Evolutionary conservation across 2,888 invertebrate genomes (phyloP), one percentile per base, ranked within the genome.

Genomic region (Drosophila formosana): DNA sequence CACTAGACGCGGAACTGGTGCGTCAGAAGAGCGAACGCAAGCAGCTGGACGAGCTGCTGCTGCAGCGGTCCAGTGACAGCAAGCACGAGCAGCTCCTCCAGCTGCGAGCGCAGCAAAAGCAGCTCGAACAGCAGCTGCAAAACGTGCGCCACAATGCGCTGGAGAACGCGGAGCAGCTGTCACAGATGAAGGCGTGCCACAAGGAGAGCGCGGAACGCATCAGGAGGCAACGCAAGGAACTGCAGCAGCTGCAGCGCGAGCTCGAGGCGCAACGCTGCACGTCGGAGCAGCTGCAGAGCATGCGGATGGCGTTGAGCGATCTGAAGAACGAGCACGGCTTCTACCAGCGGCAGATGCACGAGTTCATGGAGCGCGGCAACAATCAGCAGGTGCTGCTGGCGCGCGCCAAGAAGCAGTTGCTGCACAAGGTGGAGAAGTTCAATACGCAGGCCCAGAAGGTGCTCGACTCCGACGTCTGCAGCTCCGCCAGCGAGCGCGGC

Each of bases 381-480:
- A 79, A 89, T 49, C 85, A 88, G 63, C 91, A 91, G 61, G 82
- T 91, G 4, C 58, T 75, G 4, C 66, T 89, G 32, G 71, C 92
- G 0, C 81, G 90, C 3, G 75, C 81, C 11, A 88, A 89, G 28
- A 89, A 90, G 9, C 80, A 88, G 30, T 60, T 91, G 9, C 75
- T 87, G 0, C 90, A 91, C 37, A 73, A 78, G 52, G 77, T 90
- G 4, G 83, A 84, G 45, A 65, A 55, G 8, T 90, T 86, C 43
- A 91, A 91, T 51, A 58, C 58, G 5, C 72, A 79, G 30, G 77
- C 83, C 13, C 77, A 82, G 18, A 77, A 80, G 69, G 71, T 13
- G 18, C 83, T 73, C 25, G 82, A 87, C 34, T 75, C 86, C 1
- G 67, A 77, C 32, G 52, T 88, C 9, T 68, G 65, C 39, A 69